Conservation (phyloP, 2,888 invertebrate genomes). For the Latheticus oryzae region DNA sequence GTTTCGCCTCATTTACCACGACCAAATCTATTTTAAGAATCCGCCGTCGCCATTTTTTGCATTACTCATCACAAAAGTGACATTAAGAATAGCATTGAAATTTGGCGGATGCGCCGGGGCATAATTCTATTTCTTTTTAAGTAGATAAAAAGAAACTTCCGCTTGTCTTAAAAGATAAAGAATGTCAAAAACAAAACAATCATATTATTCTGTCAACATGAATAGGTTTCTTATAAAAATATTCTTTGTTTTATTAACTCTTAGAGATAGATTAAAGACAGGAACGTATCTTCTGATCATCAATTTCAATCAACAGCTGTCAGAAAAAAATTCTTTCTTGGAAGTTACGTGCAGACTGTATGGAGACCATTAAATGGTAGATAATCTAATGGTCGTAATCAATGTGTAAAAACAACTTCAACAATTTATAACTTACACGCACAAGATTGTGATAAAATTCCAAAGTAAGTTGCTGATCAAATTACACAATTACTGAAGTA, state of each 20-base stretch:
- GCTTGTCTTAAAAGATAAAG: not conserved
- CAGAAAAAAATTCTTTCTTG: constrained; percentile 23
- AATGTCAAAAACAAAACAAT: not conserved
- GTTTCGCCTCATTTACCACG: constrained; percentile 10
- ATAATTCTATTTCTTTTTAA: no score
- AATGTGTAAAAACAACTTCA: no score
- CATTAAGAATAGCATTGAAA: not conserved
- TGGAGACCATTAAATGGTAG: constrained; percentile 42
- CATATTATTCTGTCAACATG: constrained; percentile 27
- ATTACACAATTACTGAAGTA: no score
- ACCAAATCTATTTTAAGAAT: constrained; percentile 12
- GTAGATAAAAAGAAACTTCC: no score
- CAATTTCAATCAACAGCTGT: constrained; percentile 19
- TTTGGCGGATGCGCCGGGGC: constrained; percentile 14
- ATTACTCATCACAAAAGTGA: constrained; percentile 3
- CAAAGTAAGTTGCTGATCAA: no score
- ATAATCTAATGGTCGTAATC: constrained; percentile 42
- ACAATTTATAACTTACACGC: no score
- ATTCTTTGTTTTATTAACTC: constrained; percentile 30
- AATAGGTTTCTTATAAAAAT: constrained; percentile 13
- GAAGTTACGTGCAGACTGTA: constrained; percentile 41
- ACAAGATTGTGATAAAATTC: no score
- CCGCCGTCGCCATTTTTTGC: not conserved
- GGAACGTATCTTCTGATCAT: not conserved
- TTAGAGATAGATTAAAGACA: constrained; percentile 22